Evolutionary conservation across 2,113 vertebrate genomes (phyloP).

Genomic region (Bombycilla garrulus): DNA sequence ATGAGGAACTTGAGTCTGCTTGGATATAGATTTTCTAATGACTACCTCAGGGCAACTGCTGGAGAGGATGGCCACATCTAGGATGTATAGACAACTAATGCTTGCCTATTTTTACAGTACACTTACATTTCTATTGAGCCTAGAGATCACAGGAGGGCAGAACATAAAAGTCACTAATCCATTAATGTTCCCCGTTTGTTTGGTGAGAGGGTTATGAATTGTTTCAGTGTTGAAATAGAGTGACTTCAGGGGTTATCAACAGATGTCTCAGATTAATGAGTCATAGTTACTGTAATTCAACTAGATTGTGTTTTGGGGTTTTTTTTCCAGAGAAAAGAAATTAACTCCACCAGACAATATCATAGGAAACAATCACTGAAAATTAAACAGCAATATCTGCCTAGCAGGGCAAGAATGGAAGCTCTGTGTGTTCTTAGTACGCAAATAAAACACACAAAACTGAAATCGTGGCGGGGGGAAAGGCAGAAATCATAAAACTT

Average conservation of each 20-base stretch:
- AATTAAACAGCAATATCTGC: neutral
- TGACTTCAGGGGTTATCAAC: slow-evolving; percentile 50
- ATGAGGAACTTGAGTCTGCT: neutral
- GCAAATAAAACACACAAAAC: neutral
- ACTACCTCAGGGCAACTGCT: neutral
- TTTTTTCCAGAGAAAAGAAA: neutral
- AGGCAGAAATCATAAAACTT: neutral
- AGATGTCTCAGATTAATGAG: slow-evolving; percentile 46
- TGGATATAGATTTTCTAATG: neutral
- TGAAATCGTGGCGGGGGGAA: neutral
- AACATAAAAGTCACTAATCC: neutral
- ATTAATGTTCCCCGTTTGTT: neutral
- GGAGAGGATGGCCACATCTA: neutral
- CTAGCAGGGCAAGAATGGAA: neutral
- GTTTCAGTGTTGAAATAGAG: neutral
- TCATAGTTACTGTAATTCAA: slow-evolving; percentile 13
- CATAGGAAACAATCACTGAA: neutral
- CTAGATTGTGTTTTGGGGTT: neutral
- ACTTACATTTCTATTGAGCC: neutral
- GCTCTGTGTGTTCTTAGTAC: neutral
- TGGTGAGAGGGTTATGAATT: neutral
- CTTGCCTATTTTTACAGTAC: slow-evolving; percentile 2
- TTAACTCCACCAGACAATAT: neutral
- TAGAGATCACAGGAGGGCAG: neutral
- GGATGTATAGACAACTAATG: neutral